A percentile compares a stretch with the other conserved stretches of the same genome.
These are phyloP conservation scores for Zonotrichia leucophrys DNA, from an alignment of 2,113 vertebrate species.

Conservation along the genomic window DNA sequence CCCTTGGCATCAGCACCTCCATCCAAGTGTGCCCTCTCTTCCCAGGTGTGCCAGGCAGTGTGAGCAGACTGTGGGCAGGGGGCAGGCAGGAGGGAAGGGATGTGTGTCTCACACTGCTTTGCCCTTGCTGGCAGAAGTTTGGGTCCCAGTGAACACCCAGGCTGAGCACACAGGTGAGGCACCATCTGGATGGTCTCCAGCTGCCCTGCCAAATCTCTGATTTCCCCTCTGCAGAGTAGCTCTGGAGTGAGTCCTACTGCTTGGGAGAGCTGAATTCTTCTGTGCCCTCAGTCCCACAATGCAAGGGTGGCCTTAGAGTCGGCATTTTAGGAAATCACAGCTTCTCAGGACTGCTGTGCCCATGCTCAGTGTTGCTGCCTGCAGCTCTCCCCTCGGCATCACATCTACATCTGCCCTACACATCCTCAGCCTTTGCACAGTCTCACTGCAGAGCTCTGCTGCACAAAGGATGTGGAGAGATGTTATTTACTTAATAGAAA, in stretches of 20 bases:
- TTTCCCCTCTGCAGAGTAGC: background rate
- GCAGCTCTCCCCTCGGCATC: background rate
- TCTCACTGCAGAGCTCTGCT: background rate
- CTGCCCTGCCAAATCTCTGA: background rate
- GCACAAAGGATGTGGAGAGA: background rate
- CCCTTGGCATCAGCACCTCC: background rate
- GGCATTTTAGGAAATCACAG: background rate
- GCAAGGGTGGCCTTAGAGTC: accelerated
- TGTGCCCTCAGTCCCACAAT: accelerated
- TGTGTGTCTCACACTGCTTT: accelerated
- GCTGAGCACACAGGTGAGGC: background rate
- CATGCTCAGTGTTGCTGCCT: background rate
- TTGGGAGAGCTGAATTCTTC: background rate
- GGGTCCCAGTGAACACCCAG: background rate
- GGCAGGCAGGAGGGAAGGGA: background rate
- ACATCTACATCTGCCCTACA: accelerated
- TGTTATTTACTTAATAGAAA: background rate
- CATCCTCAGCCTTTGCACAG: background rate
- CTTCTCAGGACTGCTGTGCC: background rate
- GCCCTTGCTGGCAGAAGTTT: background rate
- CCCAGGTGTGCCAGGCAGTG: background rate
- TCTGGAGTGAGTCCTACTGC: background rate
- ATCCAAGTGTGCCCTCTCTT: background rate
- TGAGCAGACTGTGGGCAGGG: background rate
- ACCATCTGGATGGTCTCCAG: accelerated